Percentiles rank a stretch among this genome's conserved stretches.
These are phyloP conservation scores for Antechinus stuartii DNA, from an alignment of 2,113 vertebrate species.

Conservation along the genomic window DNA sequence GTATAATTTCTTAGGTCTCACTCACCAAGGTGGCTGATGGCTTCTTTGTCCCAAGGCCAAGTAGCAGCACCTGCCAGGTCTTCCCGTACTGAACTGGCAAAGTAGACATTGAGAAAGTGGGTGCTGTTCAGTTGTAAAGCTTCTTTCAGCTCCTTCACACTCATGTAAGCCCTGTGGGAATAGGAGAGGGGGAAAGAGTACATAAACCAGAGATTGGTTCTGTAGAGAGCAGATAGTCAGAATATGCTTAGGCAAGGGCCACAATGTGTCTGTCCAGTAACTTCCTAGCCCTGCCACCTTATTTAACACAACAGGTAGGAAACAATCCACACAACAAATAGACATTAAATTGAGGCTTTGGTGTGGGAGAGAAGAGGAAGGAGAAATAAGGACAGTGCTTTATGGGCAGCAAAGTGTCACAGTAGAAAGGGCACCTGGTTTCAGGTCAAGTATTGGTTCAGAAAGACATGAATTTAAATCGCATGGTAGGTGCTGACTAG, in stretches of 20 bases:
- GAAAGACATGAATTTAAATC: not conserved
- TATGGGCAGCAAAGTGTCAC: not conserved
- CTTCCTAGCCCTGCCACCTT: not conserved
- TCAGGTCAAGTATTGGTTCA: not conserved
- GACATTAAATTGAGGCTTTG: not conserved
- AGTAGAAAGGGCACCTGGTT: not conserved
- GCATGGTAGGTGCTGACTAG: not conserved
- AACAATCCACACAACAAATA: not conserved
- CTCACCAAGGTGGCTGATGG: constrained; percentile 92
- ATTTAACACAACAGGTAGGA: not conserved
- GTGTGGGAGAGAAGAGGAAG: not conserved
- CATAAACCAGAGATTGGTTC: not conserved
- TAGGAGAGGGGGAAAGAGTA: not conserved
- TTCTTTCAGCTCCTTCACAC: constrained; percentile 96
- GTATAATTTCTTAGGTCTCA: not conserved
- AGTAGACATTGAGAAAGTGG: constrained; percentile 96
- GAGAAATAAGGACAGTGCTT: not conserved
- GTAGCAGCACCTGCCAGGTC: constrained; percentile 96
- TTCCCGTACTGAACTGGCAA: constrained; percentile 94
- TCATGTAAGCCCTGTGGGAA: constrained; percentile 93
- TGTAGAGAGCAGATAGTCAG: too few relatives aligned
- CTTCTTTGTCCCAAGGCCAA: constrained; percentile 99
- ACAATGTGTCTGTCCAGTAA: not conserved
- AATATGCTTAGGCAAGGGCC: not conserved
- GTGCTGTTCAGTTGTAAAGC: constrained; percentile 90